phyloP scores from a whole-genome alignment of 2,797 vertebrate species.

The Coracias cyanogaster region DNA sequence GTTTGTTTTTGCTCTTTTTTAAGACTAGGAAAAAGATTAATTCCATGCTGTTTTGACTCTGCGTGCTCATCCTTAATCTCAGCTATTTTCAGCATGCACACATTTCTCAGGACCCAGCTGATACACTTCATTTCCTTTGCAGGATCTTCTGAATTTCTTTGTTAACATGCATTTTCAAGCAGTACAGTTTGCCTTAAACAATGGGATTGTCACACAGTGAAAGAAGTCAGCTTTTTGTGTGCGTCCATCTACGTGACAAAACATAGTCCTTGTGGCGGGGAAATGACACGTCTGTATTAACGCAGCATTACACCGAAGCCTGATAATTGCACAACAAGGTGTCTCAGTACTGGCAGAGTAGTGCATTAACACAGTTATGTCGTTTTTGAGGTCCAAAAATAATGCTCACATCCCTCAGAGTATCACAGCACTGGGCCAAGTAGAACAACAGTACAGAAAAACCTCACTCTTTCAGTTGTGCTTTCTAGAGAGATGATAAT shows the following conservation, averaged over 20 bases:
- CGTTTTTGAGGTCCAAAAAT: not conserved
- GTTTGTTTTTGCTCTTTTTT: not conserved
- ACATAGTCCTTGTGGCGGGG: not conserved
- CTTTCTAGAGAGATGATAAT: not conserved
- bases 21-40: not conserved
- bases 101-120: not conserved
- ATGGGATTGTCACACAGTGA: not conserved
- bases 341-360: not conserved
- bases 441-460: not conserved
- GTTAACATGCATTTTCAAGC: not conserved
- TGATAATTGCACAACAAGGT: not conserved
- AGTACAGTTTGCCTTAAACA: not conserved
- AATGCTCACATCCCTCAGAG: rapidly evolving
- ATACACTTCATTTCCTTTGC: not conserved
- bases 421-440: not conserved
- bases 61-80: not conserved
- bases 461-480: not conserved
- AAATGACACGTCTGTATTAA: rapidly evolving
- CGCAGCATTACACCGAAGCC: rapidly evolving
- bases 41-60: not conserved
- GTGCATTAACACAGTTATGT: not conserved
- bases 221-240: not conserved
- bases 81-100: not conserved
- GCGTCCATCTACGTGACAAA: not conserved
- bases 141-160: not conserved